Conservation (phyloP, 2,888 invertebrate species). For the Pseudococcus longispinus region DNA sequence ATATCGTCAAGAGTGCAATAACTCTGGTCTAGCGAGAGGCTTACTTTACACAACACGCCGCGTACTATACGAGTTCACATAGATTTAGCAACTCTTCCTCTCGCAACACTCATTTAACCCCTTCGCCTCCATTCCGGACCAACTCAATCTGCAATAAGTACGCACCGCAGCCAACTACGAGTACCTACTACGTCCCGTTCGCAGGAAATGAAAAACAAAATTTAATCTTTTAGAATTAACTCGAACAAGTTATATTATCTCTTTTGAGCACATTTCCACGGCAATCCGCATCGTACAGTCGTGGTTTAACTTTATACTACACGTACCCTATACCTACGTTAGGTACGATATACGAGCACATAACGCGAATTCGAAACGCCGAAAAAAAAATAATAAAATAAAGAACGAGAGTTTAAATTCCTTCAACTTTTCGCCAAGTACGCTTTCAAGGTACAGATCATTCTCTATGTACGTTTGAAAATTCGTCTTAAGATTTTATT, state of each 20-base stretch:
- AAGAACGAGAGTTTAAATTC: background rate
- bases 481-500: background rate
- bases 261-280: slow-evolving; percentile 11
- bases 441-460: background rate
- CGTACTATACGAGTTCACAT: no score
- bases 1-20: background rate
- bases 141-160: background rate
- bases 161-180: background rate
- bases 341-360: no score
- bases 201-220: slow-evolving; percentile 24
- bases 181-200: background rate
- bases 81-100: background rate
- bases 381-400: background rate
- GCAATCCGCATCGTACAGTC: background rate
- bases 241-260: slow-evolving; percentile 15
- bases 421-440: background rate
- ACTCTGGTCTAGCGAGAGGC: background rate
- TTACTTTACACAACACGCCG: background rate
- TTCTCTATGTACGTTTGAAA: no score
- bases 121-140: background rate
- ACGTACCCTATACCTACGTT: no score
- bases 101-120: background rate
- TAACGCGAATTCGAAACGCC: no score
- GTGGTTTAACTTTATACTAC: background rate
- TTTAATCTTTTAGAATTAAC: slow-evolving; percentile 21